Percentiles rank a stretch among this genome's conserved stretches.
These are phyloP conservation scores for Larimichthys polyactis DNA, from an alignment of 2,113 vertebrate genomes.

Conservation along the genomic window DNA sequence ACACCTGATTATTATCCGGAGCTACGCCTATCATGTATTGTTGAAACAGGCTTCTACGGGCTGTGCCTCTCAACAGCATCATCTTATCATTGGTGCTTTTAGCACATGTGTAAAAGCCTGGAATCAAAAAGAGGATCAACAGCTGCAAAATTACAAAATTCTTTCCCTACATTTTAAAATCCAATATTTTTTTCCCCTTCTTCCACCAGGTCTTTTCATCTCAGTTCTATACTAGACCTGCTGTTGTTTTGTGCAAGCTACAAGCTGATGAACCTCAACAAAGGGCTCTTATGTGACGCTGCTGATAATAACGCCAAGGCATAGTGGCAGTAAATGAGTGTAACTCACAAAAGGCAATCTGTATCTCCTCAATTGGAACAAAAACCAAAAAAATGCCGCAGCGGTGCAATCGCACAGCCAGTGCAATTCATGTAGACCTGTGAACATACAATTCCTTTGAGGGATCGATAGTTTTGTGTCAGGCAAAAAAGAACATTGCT, in stretches of 20 bases:
- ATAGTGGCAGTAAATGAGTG: constrained; percentile 43
- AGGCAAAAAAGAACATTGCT: constrained; percentile 65
- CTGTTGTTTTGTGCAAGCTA: constrained; percentile 18
- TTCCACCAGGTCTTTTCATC: constrained; percentile 6
- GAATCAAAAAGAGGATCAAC: neutral
- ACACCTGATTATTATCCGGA: neutral
- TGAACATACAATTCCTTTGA: constrained; percentile 56
- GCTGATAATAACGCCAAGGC: constrained; percentile 42
- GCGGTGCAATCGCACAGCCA: constrained; percentile 40
- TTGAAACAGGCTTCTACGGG: neutral
- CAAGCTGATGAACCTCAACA: constrained; percentile 22
- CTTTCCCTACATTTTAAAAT: neutral
- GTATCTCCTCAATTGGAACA: constrained; percentile 53
- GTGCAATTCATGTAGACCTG: constrained; percentile 39
- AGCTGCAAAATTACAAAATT: neutral
- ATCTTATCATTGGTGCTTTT: neutral
- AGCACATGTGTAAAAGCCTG: neutral
- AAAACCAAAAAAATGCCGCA: constrained; percentile 48
- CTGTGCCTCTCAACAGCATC: neutral
- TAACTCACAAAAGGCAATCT: constrained; percentile 51
- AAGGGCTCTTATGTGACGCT: constrained; percentile 25
- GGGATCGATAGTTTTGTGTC: constrained; percentile 69
- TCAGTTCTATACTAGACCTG: neutral
- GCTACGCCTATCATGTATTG: neutral
- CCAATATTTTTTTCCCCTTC: neutral